Evolutionary conservation across 2,888 invertebrate genomes (phyloP), one percentile per base, ranked within the genome.

Genomic region (Smittia aterrima): DNA sequence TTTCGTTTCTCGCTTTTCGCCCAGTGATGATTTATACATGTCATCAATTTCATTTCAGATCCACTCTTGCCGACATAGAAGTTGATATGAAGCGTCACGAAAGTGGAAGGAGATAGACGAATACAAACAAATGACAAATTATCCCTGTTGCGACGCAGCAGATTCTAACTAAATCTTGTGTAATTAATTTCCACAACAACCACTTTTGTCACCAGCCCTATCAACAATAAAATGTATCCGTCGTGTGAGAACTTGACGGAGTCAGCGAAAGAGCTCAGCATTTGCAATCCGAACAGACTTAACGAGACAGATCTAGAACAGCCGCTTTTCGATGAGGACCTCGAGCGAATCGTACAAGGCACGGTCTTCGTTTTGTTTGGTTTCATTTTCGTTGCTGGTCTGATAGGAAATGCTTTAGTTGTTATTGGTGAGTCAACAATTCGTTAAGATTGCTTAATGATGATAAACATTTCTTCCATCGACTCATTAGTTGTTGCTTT

Each of bases 331-430:
- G 72, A 72, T n/a, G 62, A 62, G 24, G 40, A 62, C 40, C 13
- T 87, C 20, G 87, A 91, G 78, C 86, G 86, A 67, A 87, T 91
- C 67, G 90, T 92, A 0, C 87, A 87, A 9, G 86, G 88, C 77
- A 88, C 91, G 70, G 92, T 92, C 25, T 92, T 92, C n/a, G 87
- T 93, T 47, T 89, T 95, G 79, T 96, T 96, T 80, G 92, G 93
- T 2, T 86, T 93, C 76, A 93, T 95, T 76, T 91, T 93, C 73
- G 86, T 94, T 38, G 88, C 95, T 41, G 96, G 96, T n/a, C 84
- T 96, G 11, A 86, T 95, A 72, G 96, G 96, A 75, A 96, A 96
- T 82, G 89, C 91, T 0, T 84, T 96, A 76, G 95, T 96, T 22
- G 93, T 96, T 38, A 84, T 95, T 75, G 83, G 83, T 83, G 32